Evolutionary conservation across 2,888 invertebrate genomes (phyloP), one percentile per base, ranked within the genome.

Genomic region (Ellobium chinense): DNA sequence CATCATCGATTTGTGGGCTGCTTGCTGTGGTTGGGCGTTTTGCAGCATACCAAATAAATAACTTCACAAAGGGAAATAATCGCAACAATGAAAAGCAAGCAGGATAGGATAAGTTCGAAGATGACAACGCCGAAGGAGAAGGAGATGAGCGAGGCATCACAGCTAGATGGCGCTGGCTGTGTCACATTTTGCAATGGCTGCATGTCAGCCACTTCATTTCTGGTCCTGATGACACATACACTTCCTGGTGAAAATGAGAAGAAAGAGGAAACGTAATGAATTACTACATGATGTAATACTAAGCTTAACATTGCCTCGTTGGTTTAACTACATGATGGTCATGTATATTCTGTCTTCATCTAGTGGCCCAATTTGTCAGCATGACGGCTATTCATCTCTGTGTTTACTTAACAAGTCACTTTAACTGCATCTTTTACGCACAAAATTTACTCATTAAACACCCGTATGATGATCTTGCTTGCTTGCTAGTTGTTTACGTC

Each of bases 121-220:
- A 79, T 79, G 66, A 79, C 66, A 5, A 79, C 58, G 14, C 79
- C 79, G 27, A 79, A 73, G 79, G 79, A 58, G 56, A 54, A 79
- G 0, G 54, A 37, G 56, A 79, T 18, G 7, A 79, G 73, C 1
- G 58, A 27, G 5, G 56, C 65, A 27, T 73, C 54, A n/a, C 79
- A 79, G 34, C 2, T 9, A 5, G 14, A 34, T 29, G 46, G 12
- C 7, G 18, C 60, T 21, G 14, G 14, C 18, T 29, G n/a, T 34
- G 24, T 14, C 1, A 24, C 69, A 24, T 60, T 56, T 5, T 3
- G 0, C 2, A 7, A 1, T 1, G 31, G 21, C 2, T 60, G 60
- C 24, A 21, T 21, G 18, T 72, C 72, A 4, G 3, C 24, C 9
- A 79, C 9, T 4, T 65, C 21, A 46, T 79, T 79, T n/a, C 58